Base-by-base conservation (phyloP, 2,888 invertebrate species). In the Imbricaverruca yamaguchii region DNA sequence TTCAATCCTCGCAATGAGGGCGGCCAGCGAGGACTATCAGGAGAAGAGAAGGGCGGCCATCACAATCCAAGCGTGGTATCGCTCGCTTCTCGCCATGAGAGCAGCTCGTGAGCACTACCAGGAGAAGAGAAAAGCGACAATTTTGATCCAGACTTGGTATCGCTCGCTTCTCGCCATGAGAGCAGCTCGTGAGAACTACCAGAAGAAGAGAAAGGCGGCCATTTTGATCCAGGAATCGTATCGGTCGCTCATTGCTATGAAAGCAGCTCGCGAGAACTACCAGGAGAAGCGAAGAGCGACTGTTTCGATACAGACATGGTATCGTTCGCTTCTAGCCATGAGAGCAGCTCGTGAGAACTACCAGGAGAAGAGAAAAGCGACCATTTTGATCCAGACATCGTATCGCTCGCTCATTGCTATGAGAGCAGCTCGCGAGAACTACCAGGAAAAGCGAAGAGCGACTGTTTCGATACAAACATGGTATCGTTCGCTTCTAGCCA, bases 1-100 rank as follows among this genome's bases (percentile, higher is more conserved):
- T 8, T 83, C 84, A 61, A 83, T 82, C 10, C 9, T 84, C 13
- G 79, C 81, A 0, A 83, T 85, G 55, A 85, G 85, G 83, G 81
- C 81, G 39, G 65, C 81, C 21, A 83, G 39, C 56, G 39, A 83
- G 81, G 12, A 80, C 79, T 83, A 65, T 77, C n/a, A 59, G 81
- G 67, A 80, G 15, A 56, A 81, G 39, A 83, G 82, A 81, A 69
- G 80, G 12, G 82, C 59, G 12, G 59, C 59, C 12, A 15, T 15
- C 11, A 15, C 15, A 11, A 11, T 84, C n/a, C 85, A 84, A 82
- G 77, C 83, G 80, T 80, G 81, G 56, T 83, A 82, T 63, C 80
- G 78, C 3, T 25, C 74, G 0, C 53, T 74, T 10, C 53, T 15
- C 9, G 15, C 53, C 10, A 53, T 53, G 53, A 13, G 74, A n/a